Conservation (phyloP, 2,113 vertebrate genomes). For the Hyla sarda region DNA sequence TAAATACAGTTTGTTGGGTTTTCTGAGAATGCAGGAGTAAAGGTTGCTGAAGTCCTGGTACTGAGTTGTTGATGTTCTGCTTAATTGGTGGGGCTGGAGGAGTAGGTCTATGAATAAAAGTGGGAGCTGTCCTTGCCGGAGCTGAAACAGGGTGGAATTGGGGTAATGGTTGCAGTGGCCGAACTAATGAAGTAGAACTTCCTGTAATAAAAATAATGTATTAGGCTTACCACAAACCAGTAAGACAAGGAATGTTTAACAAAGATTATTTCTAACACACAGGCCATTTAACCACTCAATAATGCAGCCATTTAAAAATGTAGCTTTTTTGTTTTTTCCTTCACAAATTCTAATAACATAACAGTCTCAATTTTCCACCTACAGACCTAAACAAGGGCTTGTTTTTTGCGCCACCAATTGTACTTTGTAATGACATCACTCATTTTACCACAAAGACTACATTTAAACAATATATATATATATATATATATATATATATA, state of each 20-base stretch:
- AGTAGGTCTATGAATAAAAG: slow-evolving; percentile 69
- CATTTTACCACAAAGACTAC: too few relatives aligned
- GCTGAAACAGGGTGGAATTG: slow-evolving; percentile 61
- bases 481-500: too few relatives aligned
- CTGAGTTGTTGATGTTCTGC: slow-evolving; percentile 69
- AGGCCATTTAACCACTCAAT: too few relatives aligned
- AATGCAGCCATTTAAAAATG: too few relatives aligned
- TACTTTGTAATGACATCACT: too few relatives aligned
- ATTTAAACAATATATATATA: too few relatives aligned
- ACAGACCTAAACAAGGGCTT: too few relatives aligned
- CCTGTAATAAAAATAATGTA: slow-evolving; percentile 24
- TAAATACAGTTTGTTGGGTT: slow-evolving; percentile 19
- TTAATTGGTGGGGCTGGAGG: slow-evolving; percentile 67
- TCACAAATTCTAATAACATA: too few relatives aligned
- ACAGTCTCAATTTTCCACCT: too few relatives aligned
- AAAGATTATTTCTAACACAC: neutral
- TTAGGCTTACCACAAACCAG: slow-evolving; percentile 6
- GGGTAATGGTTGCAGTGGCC: slow-evolving; percentile 64
- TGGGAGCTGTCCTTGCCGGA: slow-evolving; percentile 61
- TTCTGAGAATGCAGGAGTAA: slow-evolving; percentile 5
- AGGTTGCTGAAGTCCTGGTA: slow-evolving; percentile 68
- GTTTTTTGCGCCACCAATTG: too few relatives aligned
- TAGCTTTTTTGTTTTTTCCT: too few relatives aligned
- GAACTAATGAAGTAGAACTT: slow-evolving; percentile 59
- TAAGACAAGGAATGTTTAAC: neutral